Base-by-base conservation (phyloP, 2,113 vertebrate species). In the Podarcis raffonei region DNA sequence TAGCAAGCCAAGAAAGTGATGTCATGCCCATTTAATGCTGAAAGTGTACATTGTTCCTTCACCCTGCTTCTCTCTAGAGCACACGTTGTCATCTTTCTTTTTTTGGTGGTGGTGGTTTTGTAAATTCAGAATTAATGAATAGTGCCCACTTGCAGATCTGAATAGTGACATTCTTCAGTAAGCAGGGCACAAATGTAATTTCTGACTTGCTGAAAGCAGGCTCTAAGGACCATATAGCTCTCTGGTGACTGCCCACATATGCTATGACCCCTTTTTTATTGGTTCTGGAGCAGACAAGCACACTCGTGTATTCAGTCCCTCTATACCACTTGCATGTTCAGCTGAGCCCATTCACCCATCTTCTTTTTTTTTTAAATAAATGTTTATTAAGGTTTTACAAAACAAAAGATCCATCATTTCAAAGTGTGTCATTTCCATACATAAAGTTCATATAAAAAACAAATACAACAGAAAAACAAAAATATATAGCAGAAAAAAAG, bases 11-110 rank as follows among this genome's bases (percentile, higher is more conserved):
- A 77, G 59, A 86, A 53, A 92, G 82, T 91, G 90, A 94, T 94
- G 94, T 87, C 86, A 91, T 85, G 72, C 77, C 16, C 7, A 85
- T 94, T 93, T 91, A 75, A n/a, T 94, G 78, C 89, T 95, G 92
- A 94, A 96, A 95, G 84, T 93, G 2, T 89, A 91, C 66, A 22
- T 93, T 94, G 92, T 90, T 91, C 90, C 39, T 92, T 83, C 59
- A 74, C 57, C 32, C 23, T 65, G 32, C 23, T 92, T 62, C 81
- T 90, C 81, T 91, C 85, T 65, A 90, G 8, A 76, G 82, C 89
- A 89, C 72, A 66, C 39, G 90, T 91, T 91, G 74, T 91, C 48
- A n/a, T 92, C 42, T 48, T 76, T 57, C 72, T 1, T 2, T 74
- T 42, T 32, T 83, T 78, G 88, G 90, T 89, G 37, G n/a, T 77